Evolutionary conservation across 1,140 invertebrate species (phyloP), one percentile per base, ranked within the genome.

Genomic region (Vollenhovia emeryi): DNA sequence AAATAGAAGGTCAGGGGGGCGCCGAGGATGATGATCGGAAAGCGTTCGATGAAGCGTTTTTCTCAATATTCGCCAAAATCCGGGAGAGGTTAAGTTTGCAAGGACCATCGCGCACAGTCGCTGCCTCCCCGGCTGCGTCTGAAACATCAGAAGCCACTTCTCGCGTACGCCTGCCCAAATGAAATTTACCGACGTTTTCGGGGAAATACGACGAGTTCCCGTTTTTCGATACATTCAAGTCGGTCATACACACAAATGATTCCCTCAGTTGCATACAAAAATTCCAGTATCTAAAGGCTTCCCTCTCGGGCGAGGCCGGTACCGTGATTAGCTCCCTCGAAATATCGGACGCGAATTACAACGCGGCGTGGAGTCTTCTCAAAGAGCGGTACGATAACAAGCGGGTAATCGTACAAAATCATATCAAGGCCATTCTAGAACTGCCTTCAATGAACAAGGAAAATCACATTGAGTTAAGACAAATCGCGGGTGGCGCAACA

Each of bases 331-430:
- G 52, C 0, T 74, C 78, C 1, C 27, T 90, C 1, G 57, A 86
- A 15, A 27, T 74, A 11, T 78, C 85, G 0, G 83, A 85, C 6
- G 52, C 18, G 0, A 90, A 91, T 86, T 92, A 87, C 50, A 13
- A 68, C 0, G 24, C 59, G 2, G 90, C 90, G 1, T 91, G 87
- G 88, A 30, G 59, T 3, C 15, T 84, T 0, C 18, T 93, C 1
- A 86, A 75, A 6, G 62, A 90, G 9, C 52, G 86, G 13, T 93
- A 90, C 57, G 84, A 92, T 30, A 91, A 93, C 43, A 87, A 87
- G 24, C 45, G 88, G 0, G 52, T 92, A 13, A 74, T 93, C 1
- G 79, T 92, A 0, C 78, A 89, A 21, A 88, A 88, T 5, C 90
- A 91, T 62, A 45, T 93, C 1, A 76, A 86, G 24, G 80, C 89